Evolutionary conservation across 2,888 invertebrate genomes (phyloP), one percentile per base, ranked within the genome.

Genomic region (Aquatica leii): DNA sequence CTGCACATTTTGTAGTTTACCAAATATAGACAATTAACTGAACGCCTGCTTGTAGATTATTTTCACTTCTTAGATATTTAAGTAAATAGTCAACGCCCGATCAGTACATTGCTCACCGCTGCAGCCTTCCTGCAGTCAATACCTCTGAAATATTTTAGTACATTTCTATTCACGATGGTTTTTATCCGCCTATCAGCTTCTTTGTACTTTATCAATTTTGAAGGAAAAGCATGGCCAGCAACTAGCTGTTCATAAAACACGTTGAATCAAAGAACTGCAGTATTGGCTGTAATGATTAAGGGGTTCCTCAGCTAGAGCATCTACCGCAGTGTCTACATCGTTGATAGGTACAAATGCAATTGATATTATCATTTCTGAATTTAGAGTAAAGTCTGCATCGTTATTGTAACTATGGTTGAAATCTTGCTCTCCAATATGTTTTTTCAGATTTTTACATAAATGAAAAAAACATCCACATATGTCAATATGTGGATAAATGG

Each of bases 281-380:
- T 48, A 48, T 48, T 48, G 48, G 48, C 5, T 21, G 21, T 21
- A 48, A 48, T 48, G 17, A 11, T 48, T 48, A 2, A 48, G 48
- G 21, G 18, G 48, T 21, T 48, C 48, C 18, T 48, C 48, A 48
- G 21, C 48, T 48, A 48, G 21, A 48, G 48, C 18, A 48, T 48
- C 18, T 48, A 48, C 48, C 12, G 48, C 48, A 48, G 21, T 21
- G 18, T 48, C 48, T 48, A 48, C 18, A 3, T 48, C 48, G 48
- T 48, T 48, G 18, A 21, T 48, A 18, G 48, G 48, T 18, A 48
- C 8, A 48, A 48, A 48, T 48, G 6, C 48, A 48, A 48, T 17
- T 9, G 48, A n/a, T 48, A 20, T 48, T 48, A 48, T 48, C 48
- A 15, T 43, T 15, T 43, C 14, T 43, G 43, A n/a, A 15, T 2